Conservation (phyloP, 2,113 vertebrate species). For the Hyla sarda region DNA sequence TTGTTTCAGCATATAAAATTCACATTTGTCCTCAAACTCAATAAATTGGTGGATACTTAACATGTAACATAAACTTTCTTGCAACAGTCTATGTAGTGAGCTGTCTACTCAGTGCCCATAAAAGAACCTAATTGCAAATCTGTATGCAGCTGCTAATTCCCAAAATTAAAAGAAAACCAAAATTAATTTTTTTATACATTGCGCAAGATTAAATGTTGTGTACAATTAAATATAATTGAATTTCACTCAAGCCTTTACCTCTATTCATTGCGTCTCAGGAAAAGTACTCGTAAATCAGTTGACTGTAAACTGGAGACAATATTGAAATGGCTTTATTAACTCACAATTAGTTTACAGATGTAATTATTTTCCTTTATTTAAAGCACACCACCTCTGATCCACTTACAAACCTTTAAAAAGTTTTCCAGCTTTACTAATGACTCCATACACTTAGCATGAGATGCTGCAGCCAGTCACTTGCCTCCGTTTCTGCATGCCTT, state of each 20-base stretch:
- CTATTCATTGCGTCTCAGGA: neutral
- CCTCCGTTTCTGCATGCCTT: too few relatives aligned
- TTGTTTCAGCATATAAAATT: constrained; percentile 39
- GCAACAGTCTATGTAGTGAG: neutral
- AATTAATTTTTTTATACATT: constrained; percentile 2
- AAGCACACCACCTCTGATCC: neutral
- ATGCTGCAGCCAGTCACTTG: too few relatives aligned
- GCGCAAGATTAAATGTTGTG: constrained; percentile 19
- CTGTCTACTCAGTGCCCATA: neutral
- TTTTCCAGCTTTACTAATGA: too few relatives aligned
- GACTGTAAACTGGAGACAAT: neutral
- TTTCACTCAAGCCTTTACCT: constrained; percentile 12
- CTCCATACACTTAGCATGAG: too few relatives aligned
- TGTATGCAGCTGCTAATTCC: neutral
- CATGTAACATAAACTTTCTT: constrained; percentile 17
- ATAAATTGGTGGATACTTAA: constrained; percentile 15
- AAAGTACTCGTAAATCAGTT: constrained; percentile 2
- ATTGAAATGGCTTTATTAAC: constrained; percentile 18
- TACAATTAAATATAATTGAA: constrained; percentile 21
- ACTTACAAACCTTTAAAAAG: neutral
- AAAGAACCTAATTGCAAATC: neutral
- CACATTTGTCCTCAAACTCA: constrained; percentile 1
- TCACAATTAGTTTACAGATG: neutral
- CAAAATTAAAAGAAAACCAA: constrained; percentile 14
- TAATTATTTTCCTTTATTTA: neutral